Evolutionary conservation across 2,888 invertebrate species (phyloP), one percentile per base, ranked within the genome.

Genomic region (Oxytorus armatus): DNA sequence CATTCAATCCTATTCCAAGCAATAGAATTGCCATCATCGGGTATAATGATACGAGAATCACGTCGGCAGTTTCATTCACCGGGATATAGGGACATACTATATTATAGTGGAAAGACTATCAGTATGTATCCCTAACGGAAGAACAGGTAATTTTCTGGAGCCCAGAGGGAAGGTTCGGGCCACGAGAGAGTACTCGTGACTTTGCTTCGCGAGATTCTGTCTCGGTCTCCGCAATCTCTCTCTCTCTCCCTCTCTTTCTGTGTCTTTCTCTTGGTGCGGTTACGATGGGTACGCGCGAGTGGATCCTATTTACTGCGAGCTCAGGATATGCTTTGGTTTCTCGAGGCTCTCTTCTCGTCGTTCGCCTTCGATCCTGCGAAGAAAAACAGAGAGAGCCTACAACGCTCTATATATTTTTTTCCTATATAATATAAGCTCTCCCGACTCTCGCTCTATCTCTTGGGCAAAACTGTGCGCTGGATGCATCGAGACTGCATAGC

Each of bases 261-360:
- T 36, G 16, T 36, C 18, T 61, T 70, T 49, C 53, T 53, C 55
- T 76, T 55, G 68, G 77, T 53, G 68, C 68, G 68, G 73, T 77
- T 66, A 36, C 59, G 70, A 68, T 5, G 74, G n/a, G 65, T 75
- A 63, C 68, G 73, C 69, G 77, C 74, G 74, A 75, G 77, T 51
- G 77, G 51, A 77, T 77, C 74, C 81, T 70, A 81, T 81, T 81
- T 81, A 77, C 81, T 51, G 66, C 51, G 59, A 59, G 77, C 63
- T 72, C 75, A 55, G 69, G 73, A 81, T 70, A 74, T 69, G 77
- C 74, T 77, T 81, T 59, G 69, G 57, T 74, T 74, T 81, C 77
- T 65, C 74, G 55, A 39, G 57, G 79, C 68, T 51, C 53, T 63
- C 69, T 63, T 44, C 59, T 33, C 57, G 63, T 66, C 77, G 72